Evolutionary conservation across 2,888 invertebrate species (phyloP).

Genomic region (Gymnoscelis rufifasciata): DNA sequence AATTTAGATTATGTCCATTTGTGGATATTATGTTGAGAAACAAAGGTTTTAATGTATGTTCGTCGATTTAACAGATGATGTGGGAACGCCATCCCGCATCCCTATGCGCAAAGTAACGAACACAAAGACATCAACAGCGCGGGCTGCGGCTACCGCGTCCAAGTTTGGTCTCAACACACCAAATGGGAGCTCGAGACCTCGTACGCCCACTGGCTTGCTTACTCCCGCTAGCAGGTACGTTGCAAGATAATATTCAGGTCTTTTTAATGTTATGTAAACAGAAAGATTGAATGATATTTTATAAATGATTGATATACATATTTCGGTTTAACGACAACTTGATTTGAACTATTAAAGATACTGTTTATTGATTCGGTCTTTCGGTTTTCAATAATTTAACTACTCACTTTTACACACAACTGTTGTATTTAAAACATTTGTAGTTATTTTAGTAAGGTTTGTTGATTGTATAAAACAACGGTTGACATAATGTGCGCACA

Average conservation of each 20-base stretch:
- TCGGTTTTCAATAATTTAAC: no score
- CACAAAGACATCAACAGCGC: constrained; percentile 71
- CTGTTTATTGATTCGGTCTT: no score
- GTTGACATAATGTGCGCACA: constrained; percentile 52
- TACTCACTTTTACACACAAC: no score
- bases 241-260: neutral
- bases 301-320: no score
- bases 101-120: constrained; percentile 86
- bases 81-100: constrained; percentile 87
- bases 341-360: no score
- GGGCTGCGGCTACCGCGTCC: constrained; percentile 81
- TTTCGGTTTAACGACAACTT: no score
- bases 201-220: constrained; percentile 87
- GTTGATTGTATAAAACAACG: constrained; percentile 37
- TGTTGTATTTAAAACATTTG: neutral
- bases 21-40: no score
- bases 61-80: constrained; percentile 81
- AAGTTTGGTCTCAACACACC: constrained; percentile 78
- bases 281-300: no score
- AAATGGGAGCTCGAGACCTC: constrained; percentile 82
- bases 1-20: no score
- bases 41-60: no score
- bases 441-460: neutral
- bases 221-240: constrained; percentile 88
- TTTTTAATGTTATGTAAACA: constrained; percentile 4